Base-by-base conservation (phyloP, 2,888 invertebrate species). In the Epinotia ramella region DNA sequence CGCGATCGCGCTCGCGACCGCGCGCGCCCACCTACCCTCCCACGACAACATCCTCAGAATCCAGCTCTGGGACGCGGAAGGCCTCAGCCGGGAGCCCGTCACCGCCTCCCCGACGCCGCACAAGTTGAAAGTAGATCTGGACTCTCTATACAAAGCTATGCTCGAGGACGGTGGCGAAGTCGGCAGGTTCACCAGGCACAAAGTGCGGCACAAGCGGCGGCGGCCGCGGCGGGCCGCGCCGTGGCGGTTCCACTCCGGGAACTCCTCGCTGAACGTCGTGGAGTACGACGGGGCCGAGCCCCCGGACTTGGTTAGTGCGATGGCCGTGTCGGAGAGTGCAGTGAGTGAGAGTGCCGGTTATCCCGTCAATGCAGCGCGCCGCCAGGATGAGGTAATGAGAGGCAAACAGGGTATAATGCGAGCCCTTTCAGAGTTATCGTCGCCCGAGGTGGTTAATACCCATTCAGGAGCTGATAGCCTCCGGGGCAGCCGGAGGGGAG, bases 191-290 rank as follows among this genome's bases (percentile, higher is more conserved):
- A 91, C 93, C 53, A 86, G 93, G 76, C 94, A 94, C 76, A 90
- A 90, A 86, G 94, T 94, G 69, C 84, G 94, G 79, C 94, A 94
- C 78, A 94, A 94, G 93, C 85, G 95, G 80, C 91, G 94, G 74
- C 88, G 93, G 85, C 87, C 93, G 6, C 86, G 94, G 80, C 90
- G 91, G 81, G 49, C 83, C 62, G 85, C 90, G 78, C 95, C 93
- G 79, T 95, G 95, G 95, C 91, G 94, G 88, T 95, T 95, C 87
- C 95, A 95, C 83, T 86, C 90, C 80, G 95, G 95, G 79, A 89
- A 93, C 81, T 88, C 89, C 85, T 83, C 93, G 87, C 87, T 93
- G 87, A 95, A 94, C 88, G 94, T 95, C 79, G 91, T 89, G 79
- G 94, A 92, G 86, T 95, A 92, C 89, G 94, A 95, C 82, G 92